Conservation (phyloP, 1,140 invertebrate species). For the Gonioctena quinquepunctata region DNA sequence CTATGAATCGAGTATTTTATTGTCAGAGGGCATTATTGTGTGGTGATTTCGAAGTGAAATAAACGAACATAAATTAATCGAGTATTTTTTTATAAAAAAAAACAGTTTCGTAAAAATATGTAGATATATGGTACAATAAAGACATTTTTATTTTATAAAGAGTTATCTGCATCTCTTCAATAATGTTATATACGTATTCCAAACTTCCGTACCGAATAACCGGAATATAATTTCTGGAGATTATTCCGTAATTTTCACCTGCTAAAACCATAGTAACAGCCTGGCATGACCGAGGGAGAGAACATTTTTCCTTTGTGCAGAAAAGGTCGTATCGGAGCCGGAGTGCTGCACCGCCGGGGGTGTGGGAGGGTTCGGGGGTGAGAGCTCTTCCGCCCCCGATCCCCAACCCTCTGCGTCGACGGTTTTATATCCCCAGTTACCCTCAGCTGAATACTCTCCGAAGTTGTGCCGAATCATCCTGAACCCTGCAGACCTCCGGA, state of each 20-base stretch:
- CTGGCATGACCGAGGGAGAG: background rate
- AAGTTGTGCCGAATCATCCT: constrained; percentile 51
- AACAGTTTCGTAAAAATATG: too few species aligned
- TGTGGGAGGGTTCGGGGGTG: constrained; percentile 4
- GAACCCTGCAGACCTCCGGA: constrained; percentile 47
- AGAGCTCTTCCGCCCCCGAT: constrained; percentile 1
- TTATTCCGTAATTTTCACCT: constrained; percentile 26
- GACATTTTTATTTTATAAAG: too few species aligned
- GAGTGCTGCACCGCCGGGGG: constrained; percentile 19
- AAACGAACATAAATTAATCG: too few species aligned
- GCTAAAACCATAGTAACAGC: constrained; percentile 34
- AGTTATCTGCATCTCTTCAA: too few species aligned
- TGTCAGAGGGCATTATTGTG: too few species aligned
- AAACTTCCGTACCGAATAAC: too few species aligned
- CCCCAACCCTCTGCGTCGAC: constrained; percentile 23
- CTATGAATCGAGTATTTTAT: too few species aligned
- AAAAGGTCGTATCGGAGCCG: constrained; percentile 24
- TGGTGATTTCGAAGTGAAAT: too few species aligned
- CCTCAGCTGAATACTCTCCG: constrained; percentile 26
- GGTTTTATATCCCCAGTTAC: constrained; percentile 42
- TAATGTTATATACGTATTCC: too few species aligned
- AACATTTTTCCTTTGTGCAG: constrained; percentile 27
- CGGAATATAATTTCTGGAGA: background rate
- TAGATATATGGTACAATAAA: too few species aligned
- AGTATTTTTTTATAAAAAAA: too few species aligned